Base-by-base conservation (phyloP, 2,113 vertebrate genomes). In the Collichthys lucidus region DNA sequence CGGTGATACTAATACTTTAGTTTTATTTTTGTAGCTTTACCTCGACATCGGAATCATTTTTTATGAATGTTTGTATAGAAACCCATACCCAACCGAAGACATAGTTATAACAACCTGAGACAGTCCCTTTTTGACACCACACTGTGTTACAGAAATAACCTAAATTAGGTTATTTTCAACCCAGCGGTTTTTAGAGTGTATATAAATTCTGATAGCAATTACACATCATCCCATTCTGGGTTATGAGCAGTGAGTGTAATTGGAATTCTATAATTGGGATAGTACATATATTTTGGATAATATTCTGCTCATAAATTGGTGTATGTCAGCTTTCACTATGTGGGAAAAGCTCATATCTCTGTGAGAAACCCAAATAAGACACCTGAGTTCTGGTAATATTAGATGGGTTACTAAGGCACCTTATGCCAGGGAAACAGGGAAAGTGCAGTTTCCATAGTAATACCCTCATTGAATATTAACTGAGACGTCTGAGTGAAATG, bases 381-480 rank as follows among this genome's bases (percentile, higher is more conserved):
- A 73, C 74, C n/a, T 63, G 74, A 59, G 77, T 80, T 74, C 20
- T 44, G 46, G n/a, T 29, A 70, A 74, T 29, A 82, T 80, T 76
- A 79, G 56, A 52, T 24, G 11, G 40, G n/a, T 79, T 73, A 76
- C 79, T 82, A 64, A 89, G 49, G 84, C 74, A 55, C 57, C 17
- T 77, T 24, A 60, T 78, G 52, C 19, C 29, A 73, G 61, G 6
- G 16, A 63, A 35, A 79, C 15, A 62, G 44, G 22, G n/a, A 35
- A 66, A 75, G 50, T 26, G 20, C 59, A 16, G 82, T 89, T 86
- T 80, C 86, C 88, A 86, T 85, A 77, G 84, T 64, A 70, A 86
- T 74, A 66, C n/a, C 24, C 42, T 29, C 17, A 31, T 11, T 14
- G 7, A 53, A 63, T 35, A 67, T 42, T 15, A 0, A 40, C 19